Evolutionary conservation across 2,797 vertebrate species (phyloP), one percentile per base, ranked within the genome.

Genomic region (Brotogeris chrysoptera): DNA sequence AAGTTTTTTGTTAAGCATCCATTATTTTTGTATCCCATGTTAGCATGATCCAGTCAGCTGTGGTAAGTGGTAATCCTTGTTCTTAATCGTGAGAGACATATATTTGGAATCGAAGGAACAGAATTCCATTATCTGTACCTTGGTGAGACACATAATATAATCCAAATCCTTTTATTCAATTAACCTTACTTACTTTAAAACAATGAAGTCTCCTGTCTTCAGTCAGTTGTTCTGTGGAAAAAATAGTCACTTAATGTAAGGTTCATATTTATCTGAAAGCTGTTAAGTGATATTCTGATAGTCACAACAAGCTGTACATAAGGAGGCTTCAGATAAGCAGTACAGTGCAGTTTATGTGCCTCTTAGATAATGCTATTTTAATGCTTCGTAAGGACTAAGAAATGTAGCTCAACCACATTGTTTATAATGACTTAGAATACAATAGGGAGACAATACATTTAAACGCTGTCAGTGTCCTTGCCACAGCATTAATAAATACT

Each of bases 121-220:
- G 69, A 91, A 91, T 90, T 96, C 78, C 49, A 86, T 71, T 96
- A 86, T 95, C 84, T 95, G 50, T 77, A 65, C 47, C 34, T 95
- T 77, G 81, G 80, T 95, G 73, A 95, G 82, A 86, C 80, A 89
- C 72, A 95, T 96, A 95, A 95, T 84, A 81, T 57, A 93, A 96
- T 88, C 92, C 61, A 92, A 94, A 96, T 95, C 88, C 80, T 91
- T 17, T 95, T 80, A 86, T 46, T 90, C 71, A 84, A 65, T 96
- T 96, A 94, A 96, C 82, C 49, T 93, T 52, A 7, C 57, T 95
- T 95, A 44, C 63, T 92, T 89, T 71, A 86, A 95, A 91, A 94
- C 88, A 97, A 44, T 70, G 3, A 43, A 63, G 36, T 41, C 16
- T 92, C 76, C 90, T 96, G 80, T 91, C 76, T 92, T 80, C 65